Percentiles rank a stretch among this genome's conserved stretches.
phyloP scores from a whole-genome alignment of 2,797 vertebrate genomes.

The Danio albolineatus region DNA sequence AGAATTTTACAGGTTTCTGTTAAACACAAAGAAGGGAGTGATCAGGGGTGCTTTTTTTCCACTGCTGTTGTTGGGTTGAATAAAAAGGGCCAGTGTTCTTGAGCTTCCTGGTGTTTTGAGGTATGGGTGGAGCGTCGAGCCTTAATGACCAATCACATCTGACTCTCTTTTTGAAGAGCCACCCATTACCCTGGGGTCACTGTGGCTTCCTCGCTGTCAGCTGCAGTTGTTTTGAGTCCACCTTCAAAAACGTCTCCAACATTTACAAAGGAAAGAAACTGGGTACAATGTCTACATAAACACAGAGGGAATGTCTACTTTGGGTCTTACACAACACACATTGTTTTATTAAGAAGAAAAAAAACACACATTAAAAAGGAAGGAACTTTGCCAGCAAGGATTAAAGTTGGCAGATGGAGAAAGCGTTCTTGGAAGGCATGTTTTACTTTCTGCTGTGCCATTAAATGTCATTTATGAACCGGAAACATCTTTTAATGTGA shows the following conservation, averaged over 20 bases:
- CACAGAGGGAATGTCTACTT: constrained; percentile 35
- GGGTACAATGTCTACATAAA: neutral
- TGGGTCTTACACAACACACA: constrained; percentile 24
- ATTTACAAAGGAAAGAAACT: constrained; percentile 33
- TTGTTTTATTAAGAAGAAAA: constrained; percentile 8
- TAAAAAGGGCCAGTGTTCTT: constrained; percentile 81
- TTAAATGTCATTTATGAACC: constrained; percentile 27
- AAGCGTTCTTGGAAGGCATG: neutral
- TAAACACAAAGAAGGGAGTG: constrained; percentile 50
- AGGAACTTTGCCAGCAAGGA: neutral
- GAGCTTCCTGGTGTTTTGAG: constrained; percentile 71
- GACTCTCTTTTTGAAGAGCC: neutral
- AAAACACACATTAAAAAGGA: neutral
- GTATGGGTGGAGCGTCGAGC: constrained; percentile 67
- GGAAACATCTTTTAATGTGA: constrained; percentile 35
- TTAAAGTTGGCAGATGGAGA: neutral
- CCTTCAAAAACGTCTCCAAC: neutral
- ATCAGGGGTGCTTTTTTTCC: neutral
- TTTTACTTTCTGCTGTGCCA: constrained; percentile 7
- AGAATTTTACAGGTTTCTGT: constrained; percentile 26
- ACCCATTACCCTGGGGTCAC: constrained; percentile 26
- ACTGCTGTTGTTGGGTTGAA: constrained; percentile 62
- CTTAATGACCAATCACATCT: neutral
- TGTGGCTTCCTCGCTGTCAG: constrained; percentile 1
- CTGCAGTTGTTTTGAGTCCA: constrained; percentile 5